phyloP scores from a whole-genome alignment of 2,113 vertebrate species.

The Phylloscopus whistleri region DNA sequence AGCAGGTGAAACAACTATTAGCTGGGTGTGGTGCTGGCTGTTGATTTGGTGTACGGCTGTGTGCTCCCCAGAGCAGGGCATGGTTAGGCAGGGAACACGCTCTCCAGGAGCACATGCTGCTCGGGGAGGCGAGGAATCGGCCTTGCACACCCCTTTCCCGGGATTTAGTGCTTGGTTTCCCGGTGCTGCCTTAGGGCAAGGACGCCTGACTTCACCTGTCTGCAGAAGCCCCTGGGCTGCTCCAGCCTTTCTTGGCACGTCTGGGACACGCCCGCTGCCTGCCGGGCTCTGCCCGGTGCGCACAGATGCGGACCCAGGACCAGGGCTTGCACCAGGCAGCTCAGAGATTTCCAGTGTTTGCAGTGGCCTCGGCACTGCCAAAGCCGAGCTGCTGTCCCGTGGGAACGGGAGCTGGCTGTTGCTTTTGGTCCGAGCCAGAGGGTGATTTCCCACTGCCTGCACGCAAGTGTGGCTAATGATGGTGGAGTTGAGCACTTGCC shows the following conservation, averaged over 20 bases:
- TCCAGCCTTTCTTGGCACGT: neutral
- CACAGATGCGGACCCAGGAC: fast-evolving
- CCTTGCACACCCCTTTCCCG: neutral
- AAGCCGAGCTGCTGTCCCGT: neutral
- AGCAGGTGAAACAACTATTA: neutral
- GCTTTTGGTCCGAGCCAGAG: neutral
- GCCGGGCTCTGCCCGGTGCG: neutral
- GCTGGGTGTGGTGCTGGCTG: neutral
- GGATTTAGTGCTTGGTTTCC: fast-evolving
- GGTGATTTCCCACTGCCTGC: neutral
- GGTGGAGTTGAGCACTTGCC: neutral
- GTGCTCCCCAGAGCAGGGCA: neutral
- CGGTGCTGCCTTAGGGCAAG: neutral
- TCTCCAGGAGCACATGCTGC: neutral
- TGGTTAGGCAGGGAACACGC: neutral
- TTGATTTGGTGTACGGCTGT: neutral
- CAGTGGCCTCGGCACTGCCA: neutral
- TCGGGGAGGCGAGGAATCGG: neutral
- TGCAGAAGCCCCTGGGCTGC: neutral
- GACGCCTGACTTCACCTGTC: fast-evolving
- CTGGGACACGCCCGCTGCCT: neutral
- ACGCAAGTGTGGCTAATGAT: fast-evolving
- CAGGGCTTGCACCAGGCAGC: no score
- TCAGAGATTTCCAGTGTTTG: neutral
- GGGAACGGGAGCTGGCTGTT: neutral